Base-by-base conservation (phyloP, 1,140 invertebrate genomes). In the Pteromalus puparum region DNA sequence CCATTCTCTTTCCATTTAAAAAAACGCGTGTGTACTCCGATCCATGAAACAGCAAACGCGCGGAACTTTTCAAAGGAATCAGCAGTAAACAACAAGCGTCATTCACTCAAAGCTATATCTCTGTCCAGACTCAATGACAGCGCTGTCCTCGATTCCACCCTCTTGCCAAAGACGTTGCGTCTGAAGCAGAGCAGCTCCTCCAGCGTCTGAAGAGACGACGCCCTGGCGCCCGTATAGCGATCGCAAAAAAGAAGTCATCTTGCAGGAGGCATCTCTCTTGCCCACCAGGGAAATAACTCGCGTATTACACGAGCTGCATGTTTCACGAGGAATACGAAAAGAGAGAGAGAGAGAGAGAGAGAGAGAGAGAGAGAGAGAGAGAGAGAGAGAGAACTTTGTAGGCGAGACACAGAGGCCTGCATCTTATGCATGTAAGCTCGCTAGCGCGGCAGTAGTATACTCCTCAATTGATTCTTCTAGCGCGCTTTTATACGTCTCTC, bases 281-380 rank as follows among this genome's bases (percentile, higher is more conserved):
- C 48, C 83, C 83, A 80, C 83, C 38, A 53, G 83, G 83, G 83
- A 84, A 84, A 84, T 84, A 84, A 84, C 83, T 80, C 82, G 82
- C 67, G 67, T 72, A 77, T 83, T 79, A 84, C 76, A 84, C 70
- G 82, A 73, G 67, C 28, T 46, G 75, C 48, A 65, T 72, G 34
- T 78, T 77, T 53, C 30, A 68, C 42, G 74, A 21, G 53, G 21
- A 61, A 61, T 61, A 61, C 53, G 53, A 61, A 61, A 61, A n/a
- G 53, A 61, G 53, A 18, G 1, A n/a, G 53, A n/a, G 18, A 18
- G 18, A 53, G 15, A 53, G 15, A 53, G 15, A 53, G 15, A n/a
- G 53, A 61, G 53, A 18, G 1, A n/a, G 53, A n/a, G 18, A 18
- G 18, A 53, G 15, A 53, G 15, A n/a, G 53, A 61, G 53, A 18